A percentile compares a stretch with the other conserved stretches of the same genome.
phyloP scores from a whole-genome alignment of 1,140 invertebrate species.

The Philaenus spumarius region DNA sequence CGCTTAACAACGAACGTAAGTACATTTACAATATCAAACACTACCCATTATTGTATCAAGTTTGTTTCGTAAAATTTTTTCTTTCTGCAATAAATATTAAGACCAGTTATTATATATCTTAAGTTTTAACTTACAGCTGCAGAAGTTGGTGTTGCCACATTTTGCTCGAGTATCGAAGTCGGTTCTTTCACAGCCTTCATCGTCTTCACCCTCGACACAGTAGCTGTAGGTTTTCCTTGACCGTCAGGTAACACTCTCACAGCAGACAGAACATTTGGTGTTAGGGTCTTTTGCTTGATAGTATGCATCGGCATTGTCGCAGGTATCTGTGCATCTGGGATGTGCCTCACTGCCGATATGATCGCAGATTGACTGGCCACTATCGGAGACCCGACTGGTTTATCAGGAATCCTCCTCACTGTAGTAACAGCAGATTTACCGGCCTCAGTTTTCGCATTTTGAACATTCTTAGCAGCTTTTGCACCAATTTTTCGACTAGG shows the following conservation, averaged over 20 bases:
- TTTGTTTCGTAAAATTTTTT: too few species aligned
- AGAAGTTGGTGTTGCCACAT: not conserved
- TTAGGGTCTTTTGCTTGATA: too few species aligned
- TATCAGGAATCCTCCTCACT: not conserved
- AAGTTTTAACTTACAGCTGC: too few species aligned
- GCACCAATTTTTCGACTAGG: not conserved
- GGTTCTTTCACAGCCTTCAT: conserved; percentile 2
- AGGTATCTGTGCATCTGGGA: too few species aligned
- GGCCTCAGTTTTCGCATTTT: not conserved
- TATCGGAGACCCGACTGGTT: not conserved
- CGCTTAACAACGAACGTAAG: too few species aligned
- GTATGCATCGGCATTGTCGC: too few species aligned
- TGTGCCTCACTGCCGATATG: not conserved
- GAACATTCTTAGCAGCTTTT: not conserved
- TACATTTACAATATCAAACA: too few species aligned
- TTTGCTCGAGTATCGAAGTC: not conserved
- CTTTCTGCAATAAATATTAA: too few species aligned
- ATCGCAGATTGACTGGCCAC: conserved; percentile 3
- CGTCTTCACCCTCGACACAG: not conserved
- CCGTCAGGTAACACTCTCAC: not conserved
- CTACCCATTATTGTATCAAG: too few species aligned
- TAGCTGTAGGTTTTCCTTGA: not conserved
- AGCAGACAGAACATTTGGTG: not conserved
- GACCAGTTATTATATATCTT: too few species aligned
- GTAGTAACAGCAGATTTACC: not conserved